These are phyloP conservation scores for Disparrhopalites patrizii DNA, from an alignment of 2,888 invertebrate species.

Conservation along the genomic window DNA sequence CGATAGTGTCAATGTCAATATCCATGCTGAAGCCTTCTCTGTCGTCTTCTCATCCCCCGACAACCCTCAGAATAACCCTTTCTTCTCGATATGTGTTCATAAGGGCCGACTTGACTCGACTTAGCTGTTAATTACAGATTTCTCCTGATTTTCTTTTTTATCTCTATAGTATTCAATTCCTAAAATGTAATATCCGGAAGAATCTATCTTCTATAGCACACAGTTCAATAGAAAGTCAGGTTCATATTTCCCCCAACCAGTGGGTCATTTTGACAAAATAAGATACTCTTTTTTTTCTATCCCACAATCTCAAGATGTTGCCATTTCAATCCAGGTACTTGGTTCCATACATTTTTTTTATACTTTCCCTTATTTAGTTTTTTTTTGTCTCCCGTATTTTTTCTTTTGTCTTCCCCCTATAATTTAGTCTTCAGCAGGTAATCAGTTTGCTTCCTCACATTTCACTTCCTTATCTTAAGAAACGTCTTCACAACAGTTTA, in stretches of 20 bases:
- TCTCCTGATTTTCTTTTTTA: neutral
- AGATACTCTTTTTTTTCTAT: no score
- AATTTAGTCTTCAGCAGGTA: neutral
- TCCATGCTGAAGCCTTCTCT: neutral
- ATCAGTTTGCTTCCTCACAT: neutral
- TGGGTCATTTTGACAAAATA: no score
- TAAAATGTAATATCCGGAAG: neutral
- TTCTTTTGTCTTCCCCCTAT: neutral
- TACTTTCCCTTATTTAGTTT: no score
- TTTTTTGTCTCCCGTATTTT: no score
- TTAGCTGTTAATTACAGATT: neutral
- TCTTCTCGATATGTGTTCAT: neutral
- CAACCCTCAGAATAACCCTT: no score
- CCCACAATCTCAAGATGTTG: constrained; percentile 7
- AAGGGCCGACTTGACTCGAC: no score
- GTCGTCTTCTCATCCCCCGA: neutral
- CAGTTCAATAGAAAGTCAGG: no score
- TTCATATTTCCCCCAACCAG: no score
- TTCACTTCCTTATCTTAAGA: no score
- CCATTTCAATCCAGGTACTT: constrained; percentile 14
- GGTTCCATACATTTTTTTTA: constrained; percentile 6
- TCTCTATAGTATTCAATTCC: neutral
- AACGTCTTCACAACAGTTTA: no score
- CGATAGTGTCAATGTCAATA: constrained; percentile 22
- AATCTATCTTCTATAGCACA: no score